These are phyloP conservation scores for Cuculus canorus DNA, from an alignment of 2,797 vertebrate genomes.

Conservation along the genomic window DNA sequence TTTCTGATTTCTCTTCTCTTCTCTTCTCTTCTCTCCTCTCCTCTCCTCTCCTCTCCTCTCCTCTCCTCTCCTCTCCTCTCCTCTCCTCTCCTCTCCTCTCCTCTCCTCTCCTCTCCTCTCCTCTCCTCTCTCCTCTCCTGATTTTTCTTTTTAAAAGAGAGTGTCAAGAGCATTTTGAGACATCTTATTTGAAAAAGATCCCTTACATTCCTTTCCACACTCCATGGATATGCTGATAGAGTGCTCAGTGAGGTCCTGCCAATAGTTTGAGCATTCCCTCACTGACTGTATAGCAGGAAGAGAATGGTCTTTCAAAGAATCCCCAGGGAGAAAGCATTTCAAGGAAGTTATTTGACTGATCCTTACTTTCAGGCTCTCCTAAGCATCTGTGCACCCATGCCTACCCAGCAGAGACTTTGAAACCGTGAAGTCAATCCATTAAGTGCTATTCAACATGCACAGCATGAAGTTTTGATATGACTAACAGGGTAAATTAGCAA, in stretches of 20 bases:
- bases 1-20: neutral
- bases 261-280: neutral
- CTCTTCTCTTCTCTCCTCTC: too few species aligned
- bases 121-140: too few species aligned
- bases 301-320: neutral
- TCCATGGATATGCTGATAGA: neutral
- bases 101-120: too few species aligned
- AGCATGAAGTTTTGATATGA: neutral
- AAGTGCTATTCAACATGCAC: neutral
- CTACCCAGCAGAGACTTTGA: neutral
- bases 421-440: neutral
- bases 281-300: neutral
- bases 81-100: too few species aligned
- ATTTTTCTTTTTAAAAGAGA: neutral
- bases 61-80: too few species aligned
- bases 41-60: too few species aligned
- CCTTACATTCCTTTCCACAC: neutral
- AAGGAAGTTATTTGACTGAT: neutral
- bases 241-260: neutral
- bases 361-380: neutral
- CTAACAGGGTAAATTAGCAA: neutral
- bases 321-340: neutral
- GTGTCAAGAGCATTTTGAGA: neutral
- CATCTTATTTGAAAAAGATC: neutral
- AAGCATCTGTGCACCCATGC: neutral